Evolutionary conservation across 2,113 vertebrate species (phyloP), one percentile per base, ranked within the genome.

Genomic region (Plectropomus leopardus): DNA sequence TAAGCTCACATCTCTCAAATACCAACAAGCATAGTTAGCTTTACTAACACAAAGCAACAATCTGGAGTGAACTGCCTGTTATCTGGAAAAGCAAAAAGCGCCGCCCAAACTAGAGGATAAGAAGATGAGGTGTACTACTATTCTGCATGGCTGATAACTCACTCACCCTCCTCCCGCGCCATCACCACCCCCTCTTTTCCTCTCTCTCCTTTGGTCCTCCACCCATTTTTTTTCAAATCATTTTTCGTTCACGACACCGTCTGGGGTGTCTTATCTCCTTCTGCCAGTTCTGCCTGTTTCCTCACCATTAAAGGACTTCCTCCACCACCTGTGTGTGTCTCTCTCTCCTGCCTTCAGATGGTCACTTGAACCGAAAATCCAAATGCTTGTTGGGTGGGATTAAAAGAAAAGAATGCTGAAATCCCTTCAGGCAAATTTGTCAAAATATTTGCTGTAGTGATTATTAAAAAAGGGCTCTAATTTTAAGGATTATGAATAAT

Each of bases 251-350:
- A 64, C 82, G 86, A 88, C 66, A 55, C 72, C n/a, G 59, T 78
- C 75, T 85, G 67, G 64, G 85, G 72, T 72, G 69, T 90, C 82
- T 93, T 94, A 92, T 93, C 93, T 90, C 85, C 85, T 79, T 72
- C 78, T 90, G 83, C 92, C 90, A 92, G 89, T 84, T 90, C 88
- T 92, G 87, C 84, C 89, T 92, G 84, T 92, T 91, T 93, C 88
- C 87, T 92, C 87, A 68, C 85, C 80, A 94, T 90, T 91, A 91
- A 93, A 93, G 61, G 65, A 92, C 65, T 90, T 93, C 76, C 71
- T 90, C 54, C 71, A 72, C 75, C 64, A 86, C 86, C 47, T 82
- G 47, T 70, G 79, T 74, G 23, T 83, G 3, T 76, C 3, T 69
- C 3, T 76, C 19, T 75, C 44, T 79, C 7, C 21, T 51, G 32